Evolutionary conservation across 2,888 invertebrate genomes (phyloP).

Genomic region (Embidobia sp.): DNA sequence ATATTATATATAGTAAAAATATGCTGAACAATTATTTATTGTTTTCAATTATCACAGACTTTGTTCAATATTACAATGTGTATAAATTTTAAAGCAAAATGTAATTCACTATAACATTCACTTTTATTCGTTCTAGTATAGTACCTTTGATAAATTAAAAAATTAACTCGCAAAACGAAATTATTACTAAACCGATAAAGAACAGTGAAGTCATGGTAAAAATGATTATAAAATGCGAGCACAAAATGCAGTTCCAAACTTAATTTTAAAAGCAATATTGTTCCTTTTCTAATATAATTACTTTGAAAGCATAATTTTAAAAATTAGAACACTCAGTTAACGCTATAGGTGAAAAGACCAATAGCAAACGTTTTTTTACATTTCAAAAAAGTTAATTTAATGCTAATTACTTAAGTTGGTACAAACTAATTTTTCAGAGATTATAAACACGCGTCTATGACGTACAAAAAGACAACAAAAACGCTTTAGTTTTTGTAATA

Average conservation of each 20-base stretch:
- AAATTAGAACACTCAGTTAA: conserved; percentile 28
- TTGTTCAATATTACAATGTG: no score
- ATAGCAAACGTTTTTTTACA: conserved; percentile 29
- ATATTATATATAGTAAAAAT: no score
- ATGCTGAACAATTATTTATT: no score
- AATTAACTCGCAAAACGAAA: background rate
- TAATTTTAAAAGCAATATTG: conserved; percentile 40
- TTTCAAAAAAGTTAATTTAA: conserved; percentile 12
- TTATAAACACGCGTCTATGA: no score
- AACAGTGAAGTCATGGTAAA: background rate
- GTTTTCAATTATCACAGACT: no score
- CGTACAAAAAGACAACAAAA: no score
- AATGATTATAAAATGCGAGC: conserved; percentile 28
- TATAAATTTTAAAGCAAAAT: no score
- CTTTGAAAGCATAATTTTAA: conserved; percentile 41
- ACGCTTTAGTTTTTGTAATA: no score
- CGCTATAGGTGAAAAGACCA: conserved; percentile 17
- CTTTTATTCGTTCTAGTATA: no score
- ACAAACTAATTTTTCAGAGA: no score
- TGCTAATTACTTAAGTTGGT: conserved; percentile 1
- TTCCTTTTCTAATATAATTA: conserved; percentile 41
- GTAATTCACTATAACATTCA: no score
- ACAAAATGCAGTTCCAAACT: conserved; percentile 25
- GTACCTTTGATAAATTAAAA: no score
- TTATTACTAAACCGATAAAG: conserved; percentile 1